Conservation (phyloP, 2,797 vertebrate genomes). For the Carcharodon carcharias region DNA sequence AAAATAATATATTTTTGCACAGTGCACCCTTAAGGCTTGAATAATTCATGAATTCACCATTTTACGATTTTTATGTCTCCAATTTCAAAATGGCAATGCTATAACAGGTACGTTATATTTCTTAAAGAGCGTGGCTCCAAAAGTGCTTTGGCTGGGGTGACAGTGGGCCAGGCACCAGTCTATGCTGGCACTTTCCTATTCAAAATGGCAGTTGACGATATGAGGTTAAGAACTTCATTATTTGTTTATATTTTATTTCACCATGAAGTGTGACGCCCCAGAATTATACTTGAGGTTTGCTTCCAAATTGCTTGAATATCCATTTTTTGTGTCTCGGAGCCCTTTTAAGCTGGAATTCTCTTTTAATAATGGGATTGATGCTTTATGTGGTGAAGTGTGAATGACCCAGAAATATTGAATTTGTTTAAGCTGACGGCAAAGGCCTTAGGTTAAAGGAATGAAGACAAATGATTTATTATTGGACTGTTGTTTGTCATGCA, state of each 20-base stretch:
- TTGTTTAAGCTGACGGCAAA: slow-evolving; percentile 44
- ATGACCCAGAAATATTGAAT: slow-evolving; percentile 22
- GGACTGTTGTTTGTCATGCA: slow-evolving; percentile 62
- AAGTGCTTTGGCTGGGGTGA: background rate
- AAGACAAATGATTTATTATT: slow-evolving; percentile 65
- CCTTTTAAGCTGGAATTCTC: background rate
- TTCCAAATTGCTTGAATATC: background rate
- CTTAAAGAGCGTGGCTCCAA: background rate
- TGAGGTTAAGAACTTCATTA: background rate
- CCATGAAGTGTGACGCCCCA: background rate
- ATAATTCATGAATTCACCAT: slow-evolving; percentile 6
- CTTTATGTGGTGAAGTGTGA: background rate
- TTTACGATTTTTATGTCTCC: background rate
- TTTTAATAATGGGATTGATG: background rate
- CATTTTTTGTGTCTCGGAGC: background rate
- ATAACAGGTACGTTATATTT: background rate
- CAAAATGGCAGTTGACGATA: background rate
- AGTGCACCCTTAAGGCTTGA: background rate
- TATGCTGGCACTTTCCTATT: background rate
- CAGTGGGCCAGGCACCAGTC: background rate
- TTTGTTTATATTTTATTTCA: background rate
- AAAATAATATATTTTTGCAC: background rate
- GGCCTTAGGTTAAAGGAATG: slow-evolving; percentile 60
- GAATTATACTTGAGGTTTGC: background rate
- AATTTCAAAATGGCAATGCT: background rate